Conservation (phyloP, 23 tunicate genomes). For the Ascidia mentula region DNA sequence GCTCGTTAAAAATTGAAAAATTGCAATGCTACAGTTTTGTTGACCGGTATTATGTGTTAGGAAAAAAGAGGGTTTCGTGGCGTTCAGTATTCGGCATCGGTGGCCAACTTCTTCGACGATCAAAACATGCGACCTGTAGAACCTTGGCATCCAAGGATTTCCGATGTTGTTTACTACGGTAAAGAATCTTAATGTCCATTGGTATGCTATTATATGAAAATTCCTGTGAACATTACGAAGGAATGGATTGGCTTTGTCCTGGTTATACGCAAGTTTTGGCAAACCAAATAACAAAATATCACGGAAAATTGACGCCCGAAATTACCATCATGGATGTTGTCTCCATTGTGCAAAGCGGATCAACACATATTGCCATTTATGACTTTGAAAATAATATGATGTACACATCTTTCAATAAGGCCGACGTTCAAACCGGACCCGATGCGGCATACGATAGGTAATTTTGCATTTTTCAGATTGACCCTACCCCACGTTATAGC, state of each 20-base stretch:
- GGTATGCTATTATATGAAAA: too few species aligned
- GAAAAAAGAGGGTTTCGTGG: conserved; percentile 85
- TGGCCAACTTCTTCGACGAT: conserved; percentile 79
- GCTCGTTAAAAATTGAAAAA: too few species aligned
- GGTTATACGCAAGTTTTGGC: conserved; percentile 65
- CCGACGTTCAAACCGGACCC: conserved; percentile 72
- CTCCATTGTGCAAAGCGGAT: conserved; percentile 66
- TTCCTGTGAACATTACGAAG: conserved; percentile 15
- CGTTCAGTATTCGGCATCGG: conserved; percentile 84
- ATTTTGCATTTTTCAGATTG: not conserved
- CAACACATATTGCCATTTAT: conserved; percentile 87
- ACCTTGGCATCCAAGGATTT: conserved; percentile 86
- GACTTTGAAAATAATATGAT: conserved; percentile 70
- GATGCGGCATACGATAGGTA: conserved; percentile 72
- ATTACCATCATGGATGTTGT: conserved; percentile 58
- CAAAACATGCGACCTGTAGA: conserved; percentile 70
- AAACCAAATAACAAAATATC: conserved; percentile 56
- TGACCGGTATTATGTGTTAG: too few species aligned
- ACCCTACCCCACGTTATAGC: not conserved
- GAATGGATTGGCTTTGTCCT: conserved; percentile 98
- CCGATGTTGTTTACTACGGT: conserved; percentile 89
- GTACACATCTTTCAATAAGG: conserved; percentile 65
- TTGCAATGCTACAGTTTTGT: not conserved
- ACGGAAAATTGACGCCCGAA: conserved; percentile 83
- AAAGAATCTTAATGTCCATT: too few species aligned